phyloP scores from a whole-genome alignment of 2,888 invertebrate species.

The Drosophila multiciliata region DNA sequence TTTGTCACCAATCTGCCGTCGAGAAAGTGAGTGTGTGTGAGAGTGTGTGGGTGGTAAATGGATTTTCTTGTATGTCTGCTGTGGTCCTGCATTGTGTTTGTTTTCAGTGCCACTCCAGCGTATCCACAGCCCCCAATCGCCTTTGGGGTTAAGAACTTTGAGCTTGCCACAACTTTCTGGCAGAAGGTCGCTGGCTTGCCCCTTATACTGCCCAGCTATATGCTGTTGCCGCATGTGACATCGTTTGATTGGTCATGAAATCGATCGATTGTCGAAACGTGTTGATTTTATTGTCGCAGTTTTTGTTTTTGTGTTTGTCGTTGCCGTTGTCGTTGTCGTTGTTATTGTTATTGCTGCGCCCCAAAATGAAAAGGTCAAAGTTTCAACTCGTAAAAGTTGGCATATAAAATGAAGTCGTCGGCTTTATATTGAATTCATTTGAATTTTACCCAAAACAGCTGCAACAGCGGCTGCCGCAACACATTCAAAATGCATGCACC shows the following conservation, averaged over 20 bases:
- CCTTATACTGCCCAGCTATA: background rate
- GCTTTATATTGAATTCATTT: conserved; percentile 62
- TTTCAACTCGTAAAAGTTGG: conserved; percentile 73
- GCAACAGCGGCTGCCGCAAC: conserved; percentile 41
- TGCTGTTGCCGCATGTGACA: conserved; percentile 70
- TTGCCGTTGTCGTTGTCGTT: conserved; percentile 3
- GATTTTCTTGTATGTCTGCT: conserved; percentile 64
- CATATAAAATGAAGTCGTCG: conserved; percentile 65
- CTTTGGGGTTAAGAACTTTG: conserved; percentile 69
- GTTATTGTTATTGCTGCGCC: conserved; percentile 8
- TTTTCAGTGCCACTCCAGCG: conserved; percentile 14
- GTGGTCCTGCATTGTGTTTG: conserved; percentile 41
- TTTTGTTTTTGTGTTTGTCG: conserved; percentile 1
- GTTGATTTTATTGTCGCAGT: conserved; percentile 71
- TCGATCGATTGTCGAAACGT: conserved; percentile 77
- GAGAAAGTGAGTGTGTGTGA: conserved; percentile 7
- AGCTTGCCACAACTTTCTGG: conserved; percentile 74
- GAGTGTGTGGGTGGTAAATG: conserved; percentile 49
- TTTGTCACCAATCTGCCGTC: conserved; percentile 34
- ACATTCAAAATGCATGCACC: conserved; percentile 55
- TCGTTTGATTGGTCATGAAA: conserved; percentile 79
- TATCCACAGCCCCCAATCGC: conserved; percentile 19
- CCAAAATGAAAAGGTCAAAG: conserved; percentile 67
- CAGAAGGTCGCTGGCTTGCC: conserved; percentile 36
- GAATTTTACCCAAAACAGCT: conserved; percentile 47